Evolutionary conservation across 1,140 invertebrate species (phyloP).

Genomic region (Lethrus apterus): DNA sequence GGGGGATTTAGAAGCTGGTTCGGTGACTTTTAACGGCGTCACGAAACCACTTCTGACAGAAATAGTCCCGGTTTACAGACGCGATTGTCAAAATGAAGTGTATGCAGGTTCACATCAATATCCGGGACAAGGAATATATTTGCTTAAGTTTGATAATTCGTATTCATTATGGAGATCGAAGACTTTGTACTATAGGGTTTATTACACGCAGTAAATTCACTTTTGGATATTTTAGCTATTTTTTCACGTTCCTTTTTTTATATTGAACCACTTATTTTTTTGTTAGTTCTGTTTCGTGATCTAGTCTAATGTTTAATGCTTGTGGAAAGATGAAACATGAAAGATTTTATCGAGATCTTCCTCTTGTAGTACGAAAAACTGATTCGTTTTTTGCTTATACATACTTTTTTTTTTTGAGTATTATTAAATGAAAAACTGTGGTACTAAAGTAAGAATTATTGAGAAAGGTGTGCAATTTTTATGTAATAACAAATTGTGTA

Average conservation of each 20-base stretch:
- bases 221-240: constrained; percentile 2
- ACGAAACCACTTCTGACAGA: constrained; percentile 35
- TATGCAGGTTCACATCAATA: constrained; percentile 96
- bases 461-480: constrained; percentile 20
- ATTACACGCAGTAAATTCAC: constrained; percentile 70
- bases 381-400: neutral
- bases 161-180: constrained; percentile 99
- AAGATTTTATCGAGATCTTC: neutral
- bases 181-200: constrained; percentile 97
- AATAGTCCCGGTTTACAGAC: constrained; percentile 86
- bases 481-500: constrained; percentile 18
- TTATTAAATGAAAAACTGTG: constrained; percentile 17
- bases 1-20: constrained; percentile 37
- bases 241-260: neutral
- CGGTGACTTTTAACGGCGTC: constrained; percentile 20
- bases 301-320: too few species aligned
- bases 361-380: neutral
- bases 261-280: neutral
- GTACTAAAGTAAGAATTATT: constrained; percentile 16
- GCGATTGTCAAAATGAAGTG: constrained; percentile 94
- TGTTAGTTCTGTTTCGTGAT: neutral
- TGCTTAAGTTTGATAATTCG: constrained; percentile 99
- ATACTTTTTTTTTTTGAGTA: constrained; percentile 9
- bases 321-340: neutral
- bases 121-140: constrained; percentile 93